Evolutionary conservation across 23 tunicate species (phyloP), one percentile per base, ranked within the genome.

Genomic region (Phallusia fumigata): DNA sequence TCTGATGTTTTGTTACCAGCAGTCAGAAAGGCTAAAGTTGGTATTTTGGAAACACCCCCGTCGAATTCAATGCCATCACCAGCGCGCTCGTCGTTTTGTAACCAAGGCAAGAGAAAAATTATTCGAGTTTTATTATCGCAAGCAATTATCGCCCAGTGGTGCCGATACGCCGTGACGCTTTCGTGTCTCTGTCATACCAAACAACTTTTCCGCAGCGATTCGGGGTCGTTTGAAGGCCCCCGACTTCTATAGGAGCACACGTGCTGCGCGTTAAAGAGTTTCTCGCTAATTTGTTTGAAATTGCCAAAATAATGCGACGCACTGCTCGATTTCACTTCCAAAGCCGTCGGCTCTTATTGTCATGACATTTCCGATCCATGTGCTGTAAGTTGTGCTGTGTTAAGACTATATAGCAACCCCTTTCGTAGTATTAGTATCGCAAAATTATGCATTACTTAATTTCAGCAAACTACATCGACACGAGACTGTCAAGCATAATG

Each of bases 261-360:
- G 69, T 58, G 69, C 28, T 24, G 69, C 69, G 69, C 3, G 47
- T 40, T 40, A 40, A 40, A 40, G 8, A 40, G 47, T 40, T 40
- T 58, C 69, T 22, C 26, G 69, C 28, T 58, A 58, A 58, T 58
- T 58, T 58, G 69, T 24, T 58, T 58, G 69, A 58, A 58, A 58
- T 58, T 24, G 69, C 69, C 69, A 24, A 58, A 21, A 58, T 21
- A 58, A 24, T 58, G 28, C 69, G 69, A 58, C 28, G 69, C 8
- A 5, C 8, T 16, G 69, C 69, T 58, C 69, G 69, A 58, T 58
- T 58, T 58, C 69, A 58, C 28, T 58, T 58, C 28, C 69, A 58
- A 58, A 58, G 69, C 69, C 28, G 69, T 22, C 47, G 47, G 47
- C 10, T 40, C 8, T 40, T 40, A 40, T 40, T 10, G 47, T 40